Evolutionary conservation across 2,797 vertebrate species (phyloP).

Genomic region (Natrix natrix): DNA sequence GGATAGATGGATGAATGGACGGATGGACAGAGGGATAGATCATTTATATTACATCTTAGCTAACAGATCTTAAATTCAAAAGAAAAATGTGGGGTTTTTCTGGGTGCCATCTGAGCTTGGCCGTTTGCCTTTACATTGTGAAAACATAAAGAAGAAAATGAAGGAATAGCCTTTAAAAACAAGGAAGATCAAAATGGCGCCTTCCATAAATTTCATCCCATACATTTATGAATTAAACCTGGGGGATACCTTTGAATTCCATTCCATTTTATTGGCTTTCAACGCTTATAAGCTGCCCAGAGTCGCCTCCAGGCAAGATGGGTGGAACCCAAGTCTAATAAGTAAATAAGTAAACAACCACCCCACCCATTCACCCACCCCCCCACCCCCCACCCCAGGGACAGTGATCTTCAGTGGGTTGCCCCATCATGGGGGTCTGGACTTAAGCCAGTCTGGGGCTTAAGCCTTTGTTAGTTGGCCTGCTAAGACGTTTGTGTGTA

Average conservation of each 20-base stretch:
- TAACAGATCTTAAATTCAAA: not conserved
- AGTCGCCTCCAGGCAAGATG: not conserved
- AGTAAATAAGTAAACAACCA: not conserved
- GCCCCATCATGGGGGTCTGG: not conserved
- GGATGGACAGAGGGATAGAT: not conserved
- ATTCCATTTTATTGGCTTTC: not conserved
- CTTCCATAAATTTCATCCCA: not conserved
- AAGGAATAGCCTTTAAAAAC: slow-evolving; percentile 53
- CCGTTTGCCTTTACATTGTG: slow-evolving; percentile 45
- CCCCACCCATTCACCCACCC: not conserved
- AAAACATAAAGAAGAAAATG: slow-evolving; percentile 52
- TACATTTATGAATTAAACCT: not conserved
- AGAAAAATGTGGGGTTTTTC: not conserved
- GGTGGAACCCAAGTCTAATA: not conserved
- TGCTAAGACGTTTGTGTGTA: not conserved
- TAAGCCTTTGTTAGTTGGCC: not conserved
- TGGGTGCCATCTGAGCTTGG: not conserved
- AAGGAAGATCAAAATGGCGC: not conserved
- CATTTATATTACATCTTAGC: not conserved
- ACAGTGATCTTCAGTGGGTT: not conserved
- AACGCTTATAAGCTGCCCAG: not conserved
- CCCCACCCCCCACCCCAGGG: not conserved
- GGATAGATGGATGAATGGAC: not conserved
- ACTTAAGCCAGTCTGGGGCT: not conserved
- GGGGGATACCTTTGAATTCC: not conserved